Evolutionary conservation across 2,113 vertebrate genomes (phyloP).

Genomic region (Stictonetta naevosa): DNA sequence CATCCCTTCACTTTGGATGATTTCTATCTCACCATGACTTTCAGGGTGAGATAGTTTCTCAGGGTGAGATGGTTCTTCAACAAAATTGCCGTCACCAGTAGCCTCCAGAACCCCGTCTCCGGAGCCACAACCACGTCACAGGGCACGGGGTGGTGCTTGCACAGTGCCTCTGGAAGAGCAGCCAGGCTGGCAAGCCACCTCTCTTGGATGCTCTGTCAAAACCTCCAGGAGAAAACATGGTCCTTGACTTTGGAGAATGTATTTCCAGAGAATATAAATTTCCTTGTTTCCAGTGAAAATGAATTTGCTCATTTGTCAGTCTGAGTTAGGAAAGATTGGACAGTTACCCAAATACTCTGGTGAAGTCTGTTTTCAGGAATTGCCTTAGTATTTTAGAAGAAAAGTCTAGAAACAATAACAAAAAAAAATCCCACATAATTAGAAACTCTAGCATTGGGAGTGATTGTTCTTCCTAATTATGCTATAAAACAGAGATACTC

Average conservation of each 20-base stretch:
- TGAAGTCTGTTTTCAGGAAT: background rate
- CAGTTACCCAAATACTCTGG: background rate
- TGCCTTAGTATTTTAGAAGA: background rate
- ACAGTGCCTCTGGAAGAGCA: background rate
- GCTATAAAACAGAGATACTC: slow-evolving; percentile 16
- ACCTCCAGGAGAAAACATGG: background rate
- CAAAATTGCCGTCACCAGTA: background rate
- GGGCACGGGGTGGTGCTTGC: background rate
- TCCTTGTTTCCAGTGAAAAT: background rate
- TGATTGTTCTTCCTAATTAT: background rate
- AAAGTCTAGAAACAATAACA: background rate
- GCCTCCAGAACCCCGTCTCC: background rate
- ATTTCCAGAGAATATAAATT: background rate
- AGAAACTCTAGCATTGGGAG: background rate
- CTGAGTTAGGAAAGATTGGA: background rate
- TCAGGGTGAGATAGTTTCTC: background rate
- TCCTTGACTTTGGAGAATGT: background rate
- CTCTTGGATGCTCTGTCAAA: background rate
- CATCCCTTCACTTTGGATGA: accelerated
- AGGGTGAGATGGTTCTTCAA: background rate
- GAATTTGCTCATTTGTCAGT: background rate
- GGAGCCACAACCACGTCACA: accelerated
- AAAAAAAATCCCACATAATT: background rate
- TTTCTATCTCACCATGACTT: background rate
- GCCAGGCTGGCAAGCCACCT: accelerated